Evolutionary conservation across 2,888 invertebrate species (phyloP).

Genomic region (Rhogogaster chlorosoma): DNA sequence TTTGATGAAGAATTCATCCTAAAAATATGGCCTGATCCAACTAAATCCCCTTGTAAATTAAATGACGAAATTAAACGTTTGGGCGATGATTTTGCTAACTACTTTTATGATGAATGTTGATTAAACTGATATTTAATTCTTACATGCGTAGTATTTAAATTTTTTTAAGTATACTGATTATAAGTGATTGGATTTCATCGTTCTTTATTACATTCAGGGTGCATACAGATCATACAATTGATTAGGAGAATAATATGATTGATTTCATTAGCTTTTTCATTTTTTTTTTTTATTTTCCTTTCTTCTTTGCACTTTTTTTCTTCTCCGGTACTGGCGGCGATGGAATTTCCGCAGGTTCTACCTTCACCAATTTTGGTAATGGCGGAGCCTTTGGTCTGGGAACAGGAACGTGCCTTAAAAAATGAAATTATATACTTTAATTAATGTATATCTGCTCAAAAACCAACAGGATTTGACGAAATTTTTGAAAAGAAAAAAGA

Average conservation of each 20-base stretch:
- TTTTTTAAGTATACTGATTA: too few species aligned
- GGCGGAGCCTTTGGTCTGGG: conserved; percentile 57
- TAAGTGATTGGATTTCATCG: not conserved
- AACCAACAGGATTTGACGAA: not conserved
- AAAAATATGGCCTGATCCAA: too few species aligned
- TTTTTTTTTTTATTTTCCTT: conserved; percentile 47
- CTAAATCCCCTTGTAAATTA: not conserved
- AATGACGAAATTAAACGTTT: not conserved
- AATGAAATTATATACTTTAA: not conserved
- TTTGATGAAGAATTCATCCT: too few species aligned
- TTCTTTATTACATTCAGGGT: not conserved
- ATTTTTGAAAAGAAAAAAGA: not conserved
- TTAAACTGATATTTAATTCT: not conserved
- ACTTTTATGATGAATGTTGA: too few species aligned
- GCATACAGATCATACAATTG: not conserved
- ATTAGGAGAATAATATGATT: not conserved
- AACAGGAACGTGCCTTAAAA: conserved; percentile 55
- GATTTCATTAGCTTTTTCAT: not conserved
- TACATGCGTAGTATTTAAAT: too few species aligned
- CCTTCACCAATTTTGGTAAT: conserved; percentile 45
- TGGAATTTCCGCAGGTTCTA: not conserved
- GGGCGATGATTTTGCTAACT: not conserved
- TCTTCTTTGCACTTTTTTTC: conserved; percentile 34
- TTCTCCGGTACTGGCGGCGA: conserved; percentile 17
- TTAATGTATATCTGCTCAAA: not conserved